Percentiles rank a stretch among this genome's conserved stretches.
phyloP scores from a whole-genome alignment of 53 echinoderm and acorn worm species.

The Glandiceps talaboti region DNA sequence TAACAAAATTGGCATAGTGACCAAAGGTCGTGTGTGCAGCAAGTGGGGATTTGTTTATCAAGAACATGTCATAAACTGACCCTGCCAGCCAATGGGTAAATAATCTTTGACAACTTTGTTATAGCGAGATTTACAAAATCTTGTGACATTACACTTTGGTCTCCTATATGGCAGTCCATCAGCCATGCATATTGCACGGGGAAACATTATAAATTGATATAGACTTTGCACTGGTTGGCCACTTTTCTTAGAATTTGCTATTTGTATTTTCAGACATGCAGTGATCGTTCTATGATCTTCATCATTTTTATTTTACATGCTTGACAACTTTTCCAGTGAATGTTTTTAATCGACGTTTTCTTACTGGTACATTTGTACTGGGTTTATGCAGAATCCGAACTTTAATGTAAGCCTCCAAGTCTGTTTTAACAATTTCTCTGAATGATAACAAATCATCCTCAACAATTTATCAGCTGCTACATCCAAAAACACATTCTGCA shows the following conservation, averaged over 20 bases:
- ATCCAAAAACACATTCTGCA: background rate
- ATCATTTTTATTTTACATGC: slow-evolving; percentile 4
- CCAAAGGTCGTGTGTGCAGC: background rate
- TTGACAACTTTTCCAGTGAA: slow-evolving; percentile 8
- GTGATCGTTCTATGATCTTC: slow-evolving; percentile 11
- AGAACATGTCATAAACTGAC: background rate
- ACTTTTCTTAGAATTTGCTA: slow-evolving; percentile 29
- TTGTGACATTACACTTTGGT: background rate
- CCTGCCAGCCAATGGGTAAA: background rate
- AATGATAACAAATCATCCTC: background rate
- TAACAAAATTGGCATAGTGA: background rate
- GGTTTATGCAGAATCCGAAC: background rate
- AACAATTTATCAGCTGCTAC: background rate
- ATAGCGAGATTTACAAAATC: background rate
- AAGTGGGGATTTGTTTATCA: background rate
- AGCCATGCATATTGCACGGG: background rate
- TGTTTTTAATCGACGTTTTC: slow-evolving; percentile 6
- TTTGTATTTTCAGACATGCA: slow-evolving; percentile 11
- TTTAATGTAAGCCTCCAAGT: background rate
- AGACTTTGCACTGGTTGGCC: background rate
- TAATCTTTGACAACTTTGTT: background rate
- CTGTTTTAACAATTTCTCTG: background rate
- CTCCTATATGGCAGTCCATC: background rate
- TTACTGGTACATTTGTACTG: background rate
- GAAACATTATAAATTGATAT: background rate